Evolutionary conservation across 2,113 vertebrate genomes (phyloP), one percentile per base, ranked within the genome.

Genomic region (Heliornis fulica): DNA sequence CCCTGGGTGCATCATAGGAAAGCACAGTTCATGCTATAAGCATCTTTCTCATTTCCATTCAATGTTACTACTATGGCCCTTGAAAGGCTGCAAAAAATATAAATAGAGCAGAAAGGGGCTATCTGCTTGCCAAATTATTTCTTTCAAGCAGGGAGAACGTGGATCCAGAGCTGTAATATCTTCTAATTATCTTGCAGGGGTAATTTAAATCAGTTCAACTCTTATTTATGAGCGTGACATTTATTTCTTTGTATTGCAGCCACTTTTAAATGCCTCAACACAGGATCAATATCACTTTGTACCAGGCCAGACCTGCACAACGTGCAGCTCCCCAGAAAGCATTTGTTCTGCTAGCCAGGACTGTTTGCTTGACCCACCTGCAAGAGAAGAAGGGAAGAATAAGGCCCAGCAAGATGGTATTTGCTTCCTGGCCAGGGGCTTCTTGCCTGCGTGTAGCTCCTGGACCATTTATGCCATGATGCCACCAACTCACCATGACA

Each of bases 171-270:
- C 46, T 68, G 71, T 46, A 90, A 66, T 40, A 90, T 40, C 51
- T 83, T 87, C 71, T 86, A 74, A 93, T 90, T 94, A 63, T 85
- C 87, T 94, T 80, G 41, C 85, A 91, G 56, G 38, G 54, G 41
- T 79, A 91, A 95, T 85, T 96, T 69, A 74, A 93, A 94, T 89
- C 56, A 88, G 54, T 80, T 63, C 72, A 82, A 66, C 66, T 72
- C 82, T 74, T 92, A 95, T 92, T 95, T 96, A 88, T 72, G 75
- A 81, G 65, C 7, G 57, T 86, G 91, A 82, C 91, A 93, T 93
- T 93, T 95, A 91, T 96, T 95, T 94, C 91, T 77, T 45, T 93
- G 70, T 91, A 95, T 88, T 91, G 78, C 84, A 83, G 81, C 54
- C 63, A 10, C 79, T 89, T 84, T 83, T 91, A 92, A 91, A 83